A percentile compares a stretch with the other conserved stretches of the same genome.
These are phyloP conservation scores for Ctena decussata DNA, from an alignment of 2,888 invertebrate species.

Conservation along the genomic window DNA sequence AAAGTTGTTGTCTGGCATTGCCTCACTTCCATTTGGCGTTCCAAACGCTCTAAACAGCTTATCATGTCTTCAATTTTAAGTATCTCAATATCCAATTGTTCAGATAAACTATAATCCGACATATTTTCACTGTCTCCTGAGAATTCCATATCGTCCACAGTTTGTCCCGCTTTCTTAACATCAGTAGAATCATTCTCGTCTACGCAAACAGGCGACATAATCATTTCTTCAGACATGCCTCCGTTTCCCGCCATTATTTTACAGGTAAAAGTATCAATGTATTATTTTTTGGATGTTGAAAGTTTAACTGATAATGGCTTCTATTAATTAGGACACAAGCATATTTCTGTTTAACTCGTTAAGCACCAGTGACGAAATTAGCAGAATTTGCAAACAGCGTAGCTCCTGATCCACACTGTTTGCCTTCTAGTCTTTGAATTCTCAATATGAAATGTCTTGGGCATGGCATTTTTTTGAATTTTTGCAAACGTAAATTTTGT, in stretches of 20 bases:
- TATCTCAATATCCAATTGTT: constrained; percentile 65
- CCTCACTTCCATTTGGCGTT: constrained; percentile 58
- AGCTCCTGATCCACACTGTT: too few species aligned
- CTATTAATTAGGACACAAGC: neutral
- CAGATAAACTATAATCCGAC: constrained; percentile 49
- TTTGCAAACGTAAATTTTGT: too few species aligned
- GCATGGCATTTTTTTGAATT: too few species aligned
- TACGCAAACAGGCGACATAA: constrained; percentile 16
- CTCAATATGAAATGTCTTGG: too few species aligned
- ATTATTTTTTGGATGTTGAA: neutral
- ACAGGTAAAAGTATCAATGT: neutral
- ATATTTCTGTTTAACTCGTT: constrained; percentile 6
- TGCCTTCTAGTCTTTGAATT: too few species aligned
- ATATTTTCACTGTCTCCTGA: constrained; percentile 8
- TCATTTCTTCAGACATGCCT: constrained; percentile 36
- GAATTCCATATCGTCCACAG: neutral
- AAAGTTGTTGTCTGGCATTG: too few species aligned
- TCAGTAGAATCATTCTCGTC: neutral
- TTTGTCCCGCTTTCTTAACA: neutral
- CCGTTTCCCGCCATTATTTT: constrained; percentile 39
- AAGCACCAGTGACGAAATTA: too few species aligned
- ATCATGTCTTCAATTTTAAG: constrained; percentile 62
- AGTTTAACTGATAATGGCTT: neutral
- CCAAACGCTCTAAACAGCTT: constrained; percentile 59
- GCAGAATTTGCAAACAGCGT: too few species aligned